These are phyloP conservation scores for cat (Felis catus) DNA, from an alignment of 2,113 vertebrate species.

Conservation along the genomic window DNA sequence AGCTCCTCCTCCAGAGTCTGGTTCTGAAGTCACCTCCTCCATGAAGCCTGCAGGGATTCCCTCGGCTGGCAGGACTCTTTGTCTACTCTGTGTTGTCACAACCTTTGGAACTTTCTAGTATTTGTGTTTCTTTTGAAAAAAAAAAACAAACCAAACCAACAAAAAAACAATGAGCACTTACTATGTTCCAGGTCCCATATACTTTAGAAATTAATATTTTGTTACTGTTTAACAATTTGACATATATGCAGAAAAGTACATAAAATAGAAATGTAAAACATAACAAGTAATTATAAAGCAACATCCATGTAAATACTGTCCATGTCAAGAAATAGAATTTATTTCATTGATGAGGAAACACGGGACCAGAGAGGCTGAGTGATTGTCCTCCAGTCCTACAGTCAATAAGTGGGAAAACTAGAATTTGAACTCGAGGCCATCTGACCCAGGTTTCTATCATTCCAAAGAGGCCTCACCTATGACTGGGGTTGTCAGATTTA, in stretches of 20 bases:
- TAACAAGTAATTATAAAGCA: neutral
- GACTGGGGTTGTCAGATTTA: neutral
- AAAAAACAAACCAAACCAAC: neutral
- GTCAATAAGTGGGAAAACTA: neutral
- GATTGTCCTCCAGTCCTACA: neutral
- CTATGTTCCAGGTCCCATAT: neutral
- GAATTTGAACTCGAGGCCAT: neutral
- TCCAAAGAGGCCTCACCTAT: neutral
- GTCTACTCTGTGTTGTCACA: neutral
- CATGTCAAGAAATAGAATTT: neutral
- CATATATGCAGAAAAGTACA: neutral
- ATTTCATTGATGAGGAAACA: neutral
- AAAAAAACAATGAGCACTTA: neutral
- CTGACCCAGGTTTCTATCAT: neutral
- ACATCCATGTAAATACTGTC: neutral
- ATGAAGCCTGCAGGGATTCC: neutral
- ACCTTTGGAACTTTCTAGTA: neutral
- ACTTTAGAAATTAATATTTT: neutral
- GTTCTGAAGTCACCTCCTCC: neutral
- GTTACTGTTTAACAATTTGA: neutral
- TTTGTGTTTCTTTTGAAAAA: neutral
- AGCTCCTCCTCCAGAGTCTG: neutral
- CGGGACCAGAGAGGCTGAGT: neutral
- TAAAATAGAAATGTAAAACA: neutral
- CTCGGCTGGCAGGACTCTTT: neutral